A percentile compares a stretch with the other conserved stretches of the same genome.
Evolutionary conservation across 2,888 invertebrate species (phyloP).

Genomic region (Stenichneumon culpator): DNA sequence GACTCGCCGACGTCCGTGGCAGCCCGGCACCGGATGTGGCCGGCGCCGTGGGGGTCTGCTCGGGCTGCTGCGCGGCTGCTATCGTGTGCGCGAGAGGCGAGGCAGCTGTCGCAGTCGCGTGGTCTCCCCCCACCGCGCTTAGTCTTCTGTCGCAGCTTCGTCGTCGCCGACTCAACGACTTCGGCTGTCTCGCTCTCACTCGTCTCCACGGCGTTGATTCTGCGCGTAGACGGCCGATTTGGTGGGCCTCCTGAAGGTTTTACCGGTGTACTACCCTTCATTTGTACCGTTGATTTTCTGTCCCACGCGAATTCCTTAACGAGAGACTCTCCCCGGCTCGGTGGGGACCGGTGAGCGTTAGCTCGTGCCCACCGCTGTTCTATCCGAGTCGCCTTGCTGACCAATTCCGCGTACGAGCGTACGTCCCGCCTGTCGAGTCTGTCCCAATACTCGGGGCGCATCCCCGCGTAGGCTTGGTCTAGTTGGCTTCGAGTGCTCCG

Average conservation of each 20-base stretch:
- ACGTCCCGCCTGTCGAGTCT: background rate
- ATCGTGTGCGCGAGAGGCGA: too few relatives aligned
- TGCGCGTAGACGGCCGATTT: fast-evolving
- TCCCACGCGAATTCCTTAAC: background rate
- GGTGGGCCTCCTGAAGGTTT: background rate
- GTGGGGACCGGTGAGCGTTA: background rate
- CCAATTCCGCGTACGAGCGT: background rate
- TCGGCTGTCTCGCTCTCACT: too few relatives aligned
- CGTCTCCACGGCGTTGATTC: background rate
- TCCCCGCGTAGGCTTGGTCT: background rate
- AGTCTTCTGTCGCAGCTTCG: too few relatives aligned
- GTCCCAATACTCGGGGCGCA: slow-evolving; percentile 7
- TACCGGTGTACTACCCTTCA: fast-evolving
- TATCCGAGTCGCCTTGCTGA: background rate
- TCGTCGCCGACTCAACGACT: too few relatives aligned
- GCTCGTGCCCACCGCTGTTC: slow-evolving; percentile 16
- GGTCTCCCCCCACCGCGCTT: too few relatives aligned
- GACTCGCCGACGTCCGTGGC: too few relatives aligned
- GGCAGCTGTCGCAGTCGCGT: too few relatives aligned
- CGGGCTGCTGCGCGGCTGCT: too few relatives aligned
- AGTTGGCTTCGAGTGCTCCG: background rate
- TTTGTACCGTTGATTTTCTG: fast-evolving
- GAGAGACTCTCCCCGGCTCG: background rate
- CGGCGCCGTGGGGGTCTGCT: too few relatives aligned
- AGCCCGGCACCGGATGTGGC: background rate